Base-by-base conservation (phyloP, 2,888 invertebrate genomes). In the Marronus borbonicus region DNA sequence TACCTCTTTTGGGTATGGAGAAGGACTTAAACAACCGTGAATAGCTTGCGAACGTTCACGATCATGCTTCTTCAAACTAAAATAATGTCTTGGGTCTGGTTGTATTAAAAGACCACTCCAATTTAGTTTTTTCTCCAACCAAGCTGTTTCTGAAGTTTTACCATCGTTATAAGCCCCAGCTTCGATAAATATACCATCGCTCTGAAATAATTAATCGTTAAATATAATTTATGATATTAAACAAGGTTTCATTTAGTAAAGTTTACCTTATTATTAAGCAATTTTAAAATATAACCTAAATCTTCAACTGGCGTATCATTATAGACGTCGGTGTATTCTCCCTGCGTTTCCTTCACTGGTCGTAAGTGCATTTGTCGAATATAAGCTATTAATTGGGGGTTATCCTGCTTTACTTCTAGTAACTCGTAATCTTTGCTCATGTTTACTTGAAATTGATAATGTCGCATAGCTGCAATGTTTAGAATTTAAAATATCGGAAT, bases 11-110 rank as follows among this genome's bases (percentile, higher is more conserved):
- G 95, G 95, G 85, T 94, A 94, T 60, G 92, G 91, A 76, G 93
- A 93, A 39, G 94, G 93, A 85, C 95, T 95, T 78, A 96, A 91
- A 82, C 96, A 96, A 75, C 95, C 95, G 85, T 96, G 95, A 81
- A 94, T 91, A 84, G 89, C 92, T 84, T 93, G 91, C 58, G 93
- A 91, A 81, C 90, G 91, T 75, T 91, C 90, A 80, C 91, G 89
- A 82, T 87, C 92, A 82, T 92, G 91, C 77, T 90, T 88, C 24
- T 93, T 88, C 83, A 95, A 88, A 79, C 91, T 90, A 78, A 94
- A 93, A 89, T 92, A 96, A 89, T 94, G 94, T n/a, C 92, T 87
- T 0, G 95, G 93, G 83, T 95, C 94, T 0, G 95, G 95, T 81
- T 96, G 93, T 72, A 94, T 92, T 70, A 94, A 90, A 24, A 96